Evolutionary conservation across 2,113 vertebrate species (phyloP).

Genomic region (Aptenodytes patagonicus): DNA sequence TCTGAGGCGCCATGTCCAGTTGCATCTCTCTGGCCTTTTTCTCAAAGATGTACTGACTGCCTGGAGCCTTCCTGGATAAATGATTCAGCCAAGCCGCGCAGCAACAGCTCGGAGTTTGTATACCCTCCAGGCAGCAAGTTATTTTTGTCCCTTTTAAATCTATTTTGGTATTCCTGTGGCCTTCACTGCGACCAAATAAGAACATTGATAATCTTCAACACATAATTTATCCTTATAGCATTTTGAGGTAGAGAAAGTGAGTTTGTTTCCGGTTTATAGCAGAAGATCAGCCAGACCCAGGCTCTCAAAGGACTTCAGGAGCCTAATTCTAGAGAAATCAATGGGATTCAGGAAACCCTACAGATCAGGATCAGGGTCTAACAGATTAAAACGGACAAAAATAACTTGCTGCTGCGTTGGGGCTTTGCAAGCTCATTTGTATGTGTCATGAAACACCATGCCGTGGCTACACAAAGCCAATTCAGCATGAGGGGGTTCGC

Average conservation of each 20-base stretch:
- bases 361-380: conserved; percentile 22
- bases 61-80: background rate
- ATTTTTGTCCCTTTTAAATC: conserved; percentile 36
- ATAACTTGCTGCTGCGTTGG: background rate
- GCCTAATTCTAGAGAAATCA: conserved; percentile 46
- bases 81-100: background rate
- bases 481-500: background rate
- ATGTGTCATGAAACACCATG: fast-evolving
- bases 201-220: background rate
- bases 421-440: background rate
- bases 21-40: background rate
- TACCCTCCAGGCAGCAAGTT: background rate
- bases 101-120: background rate
- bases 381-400: conserved; percentile 29
- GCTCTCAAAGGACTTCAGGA: background rate
- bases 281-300: background rate
- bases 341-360: conserved; percentile 43
- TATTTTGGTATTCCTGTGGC: conserved; percentile 30
- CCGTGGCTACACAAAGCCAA: background rate
- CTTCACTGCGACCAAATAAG: background rate
- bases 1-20: background rate
- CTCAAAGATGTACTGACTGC: background rate
- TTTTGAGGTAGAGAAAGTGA: background rate
- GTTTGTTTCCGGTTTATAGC: background rate
- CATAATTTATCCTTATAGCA: background rate